Evolutionary conservation across 2,888 invertebrate genomes (phyloP).

Genomic region (Ectobius pallidus): DNA sequence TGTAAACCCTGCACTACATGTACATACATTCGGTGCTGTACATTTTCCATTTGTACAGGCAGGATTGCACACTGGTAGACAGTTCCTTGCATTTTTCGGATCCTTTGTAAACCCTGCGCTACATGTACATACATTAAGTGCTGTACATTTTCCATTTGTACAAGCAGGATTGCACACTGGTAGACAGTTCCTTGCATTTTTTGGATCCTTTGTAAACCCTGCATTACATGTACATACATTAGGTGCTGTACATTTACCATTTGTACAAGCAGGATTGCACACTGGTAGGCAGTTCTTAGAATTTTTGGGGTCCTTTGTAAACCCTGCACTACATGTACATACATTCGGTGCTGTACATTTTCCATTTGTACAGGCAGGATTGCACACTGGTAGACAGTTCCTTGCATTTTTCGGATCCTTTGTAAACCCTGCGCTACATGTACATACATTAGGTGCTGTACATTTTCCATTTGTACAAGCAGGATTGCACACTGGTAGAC

Average conservation of each 20-base stretch:
- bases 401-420: neutral
- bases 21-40: conserved; percentile 42
- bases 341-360: neutral
- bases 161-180: conserved; percentile 35
- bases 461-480: neutral
- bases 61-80: neutral
- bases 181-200: conserved; percentile 12
- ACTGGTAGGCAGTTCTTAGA: neutral
- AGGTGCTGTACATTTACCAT: conserved; percentile 7
- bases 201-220: conserved; percentile 6
- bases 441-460: neutral
- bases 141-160: conserved; percentile 36
- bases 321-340: neutral
- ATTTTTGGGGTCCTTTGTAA: neutral
- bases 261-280: neutral
- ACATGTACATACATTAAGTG: conserved; percentile 43
- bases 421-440: neutral
- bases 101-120: conserved; percentile 35
- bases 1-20: conserved; percentile 40
- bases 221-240: conserved; percentile 14
- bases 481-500: neutral
- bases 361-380: neutral
- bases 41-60: conserved; percentile 40
- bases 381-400: conserved; percentile 4
- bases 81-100: neutral